phyloP scores from a whole-genome alignment of 1,140 invertebrate species.

The Cotesia typhae region DNA sequence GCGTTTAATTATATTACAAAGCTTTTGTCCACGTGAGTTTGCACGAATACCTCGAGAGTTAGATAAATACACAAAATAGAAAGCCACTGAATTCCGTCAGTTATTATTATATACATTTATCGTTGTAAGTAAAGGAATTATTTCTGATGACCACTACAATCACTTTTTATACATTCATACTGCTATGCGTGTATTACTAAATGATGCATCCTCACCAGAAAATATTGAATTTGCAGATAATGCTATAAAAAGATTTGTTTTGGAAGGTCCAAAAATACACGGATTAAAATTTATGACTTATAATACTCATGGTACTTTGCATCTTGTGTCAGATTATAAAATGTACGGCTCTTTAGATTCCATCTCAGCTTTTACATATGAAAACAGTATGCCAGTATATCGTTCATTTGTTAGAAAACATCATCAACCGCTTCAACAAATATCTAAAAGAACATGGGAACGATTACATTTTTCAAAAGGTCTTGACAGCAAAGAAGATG shows the following conservation, averaged over 20 bases:
- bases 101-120: constrained; percentile 59
- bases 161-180: constrained; percentile 57
- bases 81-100: constrained; percentile 60
- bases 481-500: too few species aligned
- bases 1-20: constrained; percentile 5
- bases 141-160: constrained; percentile 46
- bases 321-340: constrained; percentile 57
- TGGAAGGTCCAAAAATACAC: constrained; percentile 32
- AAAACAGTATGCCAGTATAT: constrained; percentile 54
- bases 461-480: neutral
- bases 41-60: too few species aligned
- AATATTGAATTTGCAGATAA: constrained; percentile 33
- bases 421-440: constrained; percentile 18
- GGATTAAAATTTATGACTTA: constrained; percentile 43
- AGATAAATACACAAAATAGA: constrained; percentile 50
- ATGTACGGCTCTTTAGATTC: constrained; percentile 55
- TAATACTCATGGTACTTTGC: constrained; percentile 48
- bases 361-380: constrained; percentile 60
- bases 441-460: neutral
- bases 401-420: neutral
- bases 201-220: constrained; percentile 25
- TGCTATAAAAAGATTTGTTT: constrained; percentile 36
- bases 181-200: constrained; percentile 47
- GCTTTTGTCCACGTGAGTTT: constrained; percentile 40
- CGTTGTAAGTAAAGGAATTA: constrained; percentile 46